phyloP scores from a whole-genome alignment of 2,888 invertebrate species.

The Cryptops parisi region DNA sequence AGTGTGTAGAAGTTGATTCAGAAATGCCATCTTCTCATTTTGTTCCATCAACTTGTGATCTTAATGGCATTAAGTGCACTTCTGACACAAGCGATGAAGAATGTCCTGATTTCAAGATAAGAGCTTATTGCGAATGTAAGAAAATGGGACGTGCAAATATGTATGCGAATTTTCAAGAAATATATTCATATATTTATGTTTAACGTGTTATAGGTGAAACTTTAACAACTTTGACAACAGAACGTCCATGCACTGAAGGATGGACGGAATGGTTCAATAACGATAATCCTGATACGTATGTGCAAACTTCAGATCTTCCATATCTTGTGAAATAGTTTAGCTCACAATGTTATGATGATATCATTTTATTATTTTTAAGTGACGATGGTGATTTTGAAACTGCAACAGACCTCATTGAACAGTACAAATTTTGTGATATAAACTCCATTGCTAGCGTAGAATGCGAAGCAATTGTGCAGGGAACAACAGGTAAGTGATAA shows the following conservation, averaged over 20 bases:
- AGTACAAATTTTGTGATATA: conserved; percentile 22
- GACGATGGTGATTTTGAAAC: conserved; percentile 25
- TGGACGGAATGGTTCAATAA: conserved; percentile 32
- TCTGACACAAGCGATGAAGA: neutral
- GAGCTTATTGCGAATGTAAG: conserved; percentile 7
- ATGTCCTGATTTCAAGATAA: conserved; percentile 6
- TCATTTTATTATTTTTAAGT: neutral
- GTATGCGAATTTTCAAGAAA: neutral
- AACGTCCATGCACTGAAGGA: conserved; percentile 23
- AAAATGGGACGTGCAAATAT: neutral
- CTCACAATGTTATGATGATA: neutral
- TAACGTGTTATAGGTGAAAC: conserved; percentile 8
- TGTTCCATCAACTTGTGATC: neutral
- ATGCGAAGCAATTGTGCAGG: conserved; percentile 23
- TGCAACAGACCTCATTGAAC: conserved; percentile 21
- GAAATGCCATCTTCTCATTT: neutral
- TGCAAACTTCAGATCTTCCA: neutral
- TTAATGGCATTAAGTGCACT: conserved; percentile 1
- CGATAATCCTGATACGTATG: conserved; percentile 18
- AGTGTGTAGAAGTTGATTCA: neutral
- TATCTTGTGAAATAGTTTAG: neutral
- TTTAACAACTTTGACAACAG: neutral
- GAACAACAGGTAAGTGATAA: no score
- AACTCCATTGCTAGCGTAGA: conserved; percentile 24
- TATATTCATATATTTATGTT: neutral